A percentile compares a stretch with the other conserved stretches of the same genome.
Evolutionary conservation across 1,140 invertebrate genomes (phyloP).

Genomic region (Saccostrea glomerata): DNA sequence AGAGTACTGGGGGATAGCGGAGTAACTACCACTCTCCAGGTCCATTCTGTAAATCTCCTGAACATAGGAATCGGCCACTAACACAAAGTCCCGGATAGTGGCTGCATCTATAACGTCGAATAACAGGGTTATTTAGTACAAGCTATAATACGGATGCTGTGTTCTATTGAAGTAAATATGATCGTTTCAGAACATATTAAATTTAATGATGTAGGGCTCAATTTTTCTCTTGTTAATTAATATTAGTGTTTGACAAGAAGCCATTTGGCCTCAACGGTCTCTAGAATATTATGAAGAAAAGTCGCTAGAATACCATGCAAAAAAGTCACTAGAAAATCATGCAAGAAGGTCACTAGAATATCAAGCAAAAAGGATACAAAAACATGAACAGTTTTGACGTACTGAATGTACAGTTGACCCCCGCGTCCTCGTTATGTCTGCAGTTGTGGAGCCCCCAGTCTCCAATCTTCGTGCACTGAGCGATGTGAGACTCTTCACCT

Average conservation of each 20-base stretch:
- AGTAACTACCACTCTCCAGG: constrained; percentile 59
- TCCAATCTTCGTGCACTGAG: constrained; percentile 80
- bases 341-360: not conserved
- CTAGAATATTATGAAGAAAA: not conserved
- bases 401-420: constrained; percentile 59
- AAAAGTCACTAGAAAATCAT: not conserved
- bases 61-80: constrained; percentile 59
- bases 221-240: too few relatives aligned
- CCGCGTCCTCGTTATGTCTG: constrained; percentile 66
- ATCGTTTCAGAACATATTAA: too few relatives aligned
- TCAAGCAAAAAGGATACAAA: not conserved
- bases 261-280: not conserved
- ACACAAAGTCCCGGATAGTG: constrained; percentile 43
- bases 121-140: too few relatives aligned
- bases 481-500: constrained; percentile 85
- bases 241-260: too few relatives aligned
- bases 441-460: constrained; percentile 67
- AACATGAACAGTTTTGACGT: not conserved
- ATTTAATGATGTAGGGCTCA: too few relatives aligned
- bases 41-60: constrained; percentile 64
- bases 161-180: too few relatives aligned
- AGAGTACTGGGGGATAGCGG: constrained; percentile 53
- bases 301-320: not conserved
- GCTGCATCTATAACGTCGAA: not conserved
- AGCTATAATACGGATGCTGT: too few relatives aligned